These are phyloP conservation scores for Pogonus chalceus DNA, from an alignment of 1,140 invertebrate genomes.

Conservation along the genomic window DNA sequence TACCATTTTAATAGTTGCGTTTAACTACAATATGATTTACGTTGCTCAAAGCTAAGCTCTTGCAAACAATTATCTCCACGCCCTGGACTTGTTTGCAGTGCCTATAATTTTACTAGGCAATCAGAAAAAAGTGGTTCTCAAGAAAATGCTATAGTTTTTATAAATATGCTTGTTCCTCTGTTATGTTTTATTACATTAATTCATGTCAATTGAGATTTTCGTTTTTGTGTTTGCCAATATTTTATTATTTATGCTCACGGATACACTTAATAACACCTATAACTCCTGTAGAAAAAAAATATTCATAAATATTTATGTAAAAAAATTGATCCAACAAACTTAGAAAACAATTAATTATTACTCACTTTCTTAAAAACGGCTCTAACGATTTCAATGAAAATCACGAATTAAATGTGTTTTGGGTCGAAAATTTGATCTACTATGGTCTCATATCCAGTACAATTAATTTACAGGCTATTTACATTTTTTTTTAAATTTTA, in stretches of 20 bases:
- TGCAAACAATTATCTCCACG: conserved; percentile 7
- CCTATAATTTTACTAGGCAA: background rate
- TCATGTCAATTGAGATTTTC: background rate
- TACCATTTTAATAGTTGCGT: background rate
- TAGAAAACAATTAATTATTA: no score
- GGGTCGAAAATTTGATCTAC: no score
- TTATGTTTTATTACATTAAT: background rate
- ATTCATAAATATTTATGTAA: no score
- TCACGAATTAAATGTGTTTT: no score
- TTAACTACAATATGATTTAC: conserved; percentile 1
- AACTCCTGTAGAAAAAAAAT: no score
- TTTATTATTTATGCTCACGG: background rate
- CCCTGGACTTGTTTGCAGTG: background rate
- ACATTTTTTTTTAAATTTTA: no score
- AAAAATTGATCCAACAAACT: no score
- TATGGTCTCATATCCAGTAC: no score
- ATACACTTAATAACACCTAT: no score
- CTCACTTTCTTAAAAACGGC: no score
- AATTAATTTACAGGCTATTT: no score
- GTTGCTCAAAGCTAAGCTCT: background rate
- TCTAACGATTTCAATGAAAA: no score
- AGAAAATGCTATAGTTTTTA: background rate
- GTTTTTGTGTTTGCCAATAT: conserved; percentile 2
- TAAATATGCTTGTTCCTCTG: background rate
- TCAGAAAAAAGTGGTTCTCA: background rate